A percentile compares a stretch with the other conserved stretches of the same genome.
Evolutionary conservation across 2,888 invertebrate genomes (phyloP).

Genomic region (Ectemnius cavifrons): DNA sequence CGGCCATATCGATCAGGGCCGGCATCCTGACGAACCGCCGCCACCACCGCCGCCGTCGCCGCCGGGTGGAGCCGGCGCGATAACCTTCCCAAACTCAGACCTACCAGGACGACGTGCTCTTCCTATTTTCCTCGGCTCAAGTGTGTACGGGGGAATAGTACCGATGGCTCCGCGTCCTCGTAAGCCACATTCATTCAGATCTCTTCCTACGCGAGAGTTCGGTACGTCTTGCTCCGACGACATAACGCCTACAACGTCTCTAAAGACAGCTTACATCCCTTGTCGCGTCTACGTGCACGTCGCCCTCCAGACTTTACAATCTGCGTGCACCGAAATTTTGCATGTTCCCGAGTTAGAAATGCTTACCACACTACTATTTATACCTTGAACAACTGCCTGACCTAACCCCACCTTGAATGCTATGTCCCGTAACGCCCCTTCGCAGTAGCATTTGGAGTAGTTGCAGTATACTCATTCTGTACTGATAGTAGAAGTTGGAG

Average conservation of each 20-base stretch:
- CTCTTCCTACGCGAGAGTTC: slow-evolving; percentile 15
- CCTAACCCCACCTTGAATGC: too few relatives aligned
- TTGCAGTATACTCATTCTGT: too few relatives aligned
- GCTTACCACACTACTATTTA: background rate
- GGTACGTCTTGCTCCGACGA: slow-evolving; percentile 44
- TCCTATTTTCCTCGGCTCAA: background rate
- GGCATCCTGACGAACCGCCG: slow-evolving; percentile 9
- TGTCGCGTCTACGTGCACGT: background rate
- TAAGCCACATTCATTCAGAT: slow-evolving; percentile 39
- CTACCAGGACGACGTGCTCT: background rate
- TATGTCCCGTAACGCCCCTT: too few relatives aligned
- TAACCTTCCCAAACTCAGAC: slow-evolving; percentile 10
- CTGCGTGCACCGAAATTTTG: background rate
- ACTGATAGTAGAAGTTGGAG: too few relatives aligned
- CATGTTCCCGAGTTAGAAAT: background rate
- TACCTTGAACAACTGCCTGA: too few relatives aligned
- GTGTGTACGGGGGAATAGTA: slow-evolving; percentile 33
- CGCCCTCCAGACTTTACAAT: background rate
- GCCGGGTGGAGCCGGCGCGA: slow-evolving; percentile 49
- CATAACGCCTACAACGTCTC: slow-evolving; percentile 15
- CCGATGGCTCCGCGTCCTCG: slow-evolving; percentile 18
- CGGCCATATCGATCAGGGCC: slow-evolving; percentile 37
- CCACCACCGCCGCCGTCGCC: background rate
- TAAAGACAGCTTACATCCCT: too few relatives aligned
- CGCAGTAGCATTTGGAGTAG: too few relatives aligned